These are phyloP conservation scores for Idaea aversata DNA, from an alignment of 2,888 invertebrate genomes.

Conservation along the genomic window DNA sequence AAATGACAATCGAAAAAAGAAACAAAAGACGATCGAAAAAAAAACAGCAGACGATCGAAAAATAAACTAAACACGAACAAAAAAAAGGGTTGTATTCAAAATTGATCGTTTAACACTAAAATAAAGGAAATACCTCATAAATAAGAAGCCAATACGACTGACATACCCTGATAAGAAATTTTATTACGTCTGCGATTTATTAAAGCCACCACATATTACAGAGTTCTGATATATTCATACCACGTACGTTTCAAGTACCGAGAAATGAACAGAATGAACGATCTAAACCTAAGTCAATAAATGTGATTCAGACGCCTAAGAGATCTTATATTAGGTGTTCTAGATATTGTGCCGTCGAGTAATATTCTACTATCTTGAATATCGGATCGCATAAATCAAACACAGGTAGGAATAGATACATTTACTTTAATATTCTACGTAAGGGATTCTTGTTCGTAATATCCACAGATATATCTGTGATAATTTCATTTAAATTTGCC, in stretches of 20 bases:
- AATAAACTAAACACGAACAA: too few species aligned
- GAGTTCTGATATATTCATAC: background rate
- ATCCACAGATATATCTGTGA: too few species aligned
- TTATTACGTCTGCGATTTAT: background rate
- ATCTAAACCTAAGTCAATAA: background rate
- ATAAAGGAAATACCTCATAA: background rate
- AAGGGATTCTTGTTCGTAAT: background rate
- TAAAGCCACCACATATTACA: background rate
- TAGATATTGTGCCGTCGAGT: background rate
- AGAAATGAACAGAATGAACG: background rate
- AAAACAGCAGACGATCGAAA: too few species aligned
- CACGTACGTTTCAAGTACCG: background rate
- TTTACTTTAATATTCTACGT: background rate
- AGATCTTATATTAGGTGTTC: background rate
- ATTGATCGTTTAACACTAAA: background rate
- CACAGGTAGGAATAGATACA: background rate
- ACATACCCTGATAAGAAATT: background rate
- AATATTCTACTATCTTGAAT: constrained; percentile 1
- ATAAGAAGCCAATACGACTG: background rate
- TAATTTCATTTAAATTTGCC: too few species aligned
- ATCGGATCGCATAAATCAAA: background rate
- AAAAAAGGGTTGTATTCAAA: background rate
- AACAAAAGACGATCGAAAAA: too few species aligned
- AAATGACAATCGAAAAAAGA: too few species aligned
- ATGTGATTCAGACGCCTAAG: background rate